Conservation (phyloP, 2,113 vertebrate species). For the Gnathonemus echidnorhynchus region DNA sequence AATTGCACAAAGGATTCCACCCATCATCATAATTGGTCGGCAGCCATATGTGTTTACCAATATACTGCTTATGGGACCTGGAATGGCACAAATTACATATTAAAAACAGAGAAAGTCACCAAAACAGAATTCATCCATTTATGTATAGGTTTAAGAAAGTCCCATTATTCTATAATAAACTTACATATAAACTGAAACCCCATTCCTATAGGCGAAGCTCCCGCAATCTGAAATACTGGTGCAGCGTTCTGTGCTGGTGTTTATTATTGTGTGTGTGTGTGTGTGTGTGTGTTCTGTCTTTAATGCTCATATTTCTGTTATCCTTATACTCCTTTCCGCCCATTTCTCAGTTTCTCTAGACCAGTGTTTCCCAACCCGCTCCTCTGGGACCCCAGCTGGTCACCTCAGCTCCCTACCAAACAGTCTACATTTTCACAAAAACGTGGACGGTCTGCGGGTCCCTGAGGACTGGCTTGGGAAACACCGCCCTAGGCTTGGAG, state of each 20-base stretch:
- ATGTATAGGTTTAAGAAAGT: background rate
- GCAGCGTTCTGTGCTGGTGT: background rate
- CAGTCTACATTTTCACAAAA: background rate
- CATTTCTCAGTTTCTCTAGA: background rate
- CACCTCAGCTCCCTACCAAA: background rate
- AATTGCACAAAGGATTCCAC: conserved; percentile 76
- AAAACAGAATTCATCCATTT: background rate
- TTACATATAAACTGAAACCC: background rate
- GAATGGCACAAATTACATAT: background rate
- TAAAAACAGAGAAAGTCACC: background rate
- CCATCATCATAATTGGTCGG: conserved; percentile 72
- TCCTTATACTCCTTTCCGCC: background rate
- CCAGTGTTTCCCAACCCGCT: background rate
- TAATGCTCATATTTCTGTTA: background rate
- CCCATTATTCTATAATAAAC: background rate
- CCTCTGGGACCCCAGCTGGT: background rate
- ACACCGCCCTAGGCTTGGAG: background rate
- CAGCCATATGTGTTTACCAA: conserved; percentile 79
- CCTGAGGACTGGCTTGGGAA: background rate
- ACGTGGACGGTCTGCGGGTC: background rate
- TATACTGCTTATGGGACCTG: conserved; percentile 85
- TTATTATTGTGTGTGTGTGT: background rate
- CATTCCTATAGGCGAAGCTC: background rate
- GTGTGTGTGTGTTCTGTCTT: background rate
- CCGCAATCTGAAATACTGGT: background rate